Evolutionary conservation across 2,888 invertebrate species (phyloP), one percentile per base, ranked within the genome.

Genomic region (Leucophenga maculata): DNA sequence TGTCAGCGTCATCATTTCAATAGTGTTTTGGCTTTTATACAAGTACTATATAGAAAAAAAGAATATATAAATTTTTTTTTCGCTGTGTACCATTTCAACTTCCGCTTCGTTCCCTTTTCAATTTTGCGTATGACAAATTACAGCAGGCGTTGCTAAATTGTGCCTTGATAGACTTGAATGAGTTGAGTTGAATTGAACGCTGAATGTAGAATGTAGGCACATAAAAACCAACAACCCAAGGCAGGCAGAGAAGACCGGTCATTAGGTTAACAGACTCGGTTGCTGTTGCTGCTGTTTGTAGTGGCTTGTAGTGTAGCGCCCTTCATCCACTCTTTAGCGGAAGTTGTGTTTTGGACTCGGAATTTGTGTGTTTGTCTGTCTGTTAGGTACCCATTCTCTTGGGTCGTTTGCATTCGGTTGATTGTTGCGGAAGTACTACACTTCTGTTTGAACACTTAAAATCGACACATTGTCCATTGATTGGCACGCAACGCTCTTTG

Each of bases 191-290:
- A 26, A 4, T 26, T 26, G 26, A 26, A 4, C 26, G 26, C 26
- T 26, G 26, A 26, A 26, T 26, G 26, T 26, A 26, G 26, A 26
- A 4, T 71, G 54, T 74, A 69, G 26, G 68, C 64, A 71, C 80
- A 80, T 80, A 77, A 80, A 82, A 76, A 67, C 14, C 67, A 65
- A 8, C 26, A 26, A 26, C 26, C 26, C 26, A 4, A 26, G 6
- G 2, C 46, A 66, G n/a, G n/a, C n/a, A n/a, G n/a, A n/a, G 65
- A 32, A 14, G 81, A 75, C 73, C 72, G 82, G 83, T 78, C 80
- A 80, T 83, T 78, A 79, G 83, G 82, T 81, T 80, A 83, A 81
- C 79, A 73, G 75, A 75, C 77, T 77, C 39, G 6, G 8, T 46
- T 59, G 59, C 31, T 48, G 48, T 13, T 13, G 13, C 11, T 16